Evolutionary conservation across 2,797 vertebrate genomes (phyloP), one percentile per base, ranked within the genome.

Genomic region (Schizothorax lantsangensis): DNA sequence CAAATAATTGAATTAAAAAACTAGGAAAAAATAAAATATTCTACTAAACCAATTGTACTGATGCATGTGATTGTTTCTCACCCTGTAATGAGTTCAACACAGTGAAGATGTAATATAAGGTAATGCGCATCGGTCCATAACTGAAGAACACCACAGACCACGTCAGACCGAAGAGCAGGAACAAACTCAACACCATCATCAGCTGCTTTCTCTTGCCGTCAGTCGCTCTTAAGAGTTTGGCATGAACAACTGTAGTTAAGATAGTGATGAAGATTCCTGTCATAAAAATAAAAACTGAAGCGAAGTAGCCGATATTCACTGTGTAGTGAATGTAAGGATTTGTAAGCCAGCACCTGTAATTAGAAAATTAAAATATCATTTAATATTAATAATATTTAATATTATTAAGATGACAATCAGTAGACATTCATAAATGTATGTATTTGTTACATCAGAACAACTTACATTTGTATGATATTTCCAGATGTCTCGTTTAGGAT

Each of bases 1-100:
- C 38, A 38, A 1, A 38, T 38, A 38, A 38, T 38, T 38, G 6
- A 6, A 38, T 38, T 38, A 38, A n/a, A 23, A 62, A 9, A 12
- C 21, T 62, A 11, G 8, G 23, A 6, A 15, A 26, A 6, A 30
- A 2, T 15, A 4, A 30, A 59, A 6, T n/a, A 8, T n/a, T 59
- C 8, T 5, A 57, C 47, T 49, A 17, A 49, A 49, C 54, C 54
- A 57, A 8, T 3, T 57, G 54, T 3, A 8, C 0, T 23, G 23
- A n/a, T 10, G 8, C 23, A 10, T 59, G 36, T 71, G 6, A 66
- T 45, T 10, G 43, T 12, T 68, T 17, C 87, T 17, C 88, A 93
- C 94, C 93, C 90, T 94, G 93, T 83, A 94, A 92, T 33, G 91
- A 91, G 87, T 95, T 94, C 52, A 94, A 86, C 88, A 94, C 89